Evolutionary conservation across 2,888 invertebrate genomes (phyloP), one percentile per base, ranked within the genome.

Genomic region (Hypomecis atomaria): DNA sequence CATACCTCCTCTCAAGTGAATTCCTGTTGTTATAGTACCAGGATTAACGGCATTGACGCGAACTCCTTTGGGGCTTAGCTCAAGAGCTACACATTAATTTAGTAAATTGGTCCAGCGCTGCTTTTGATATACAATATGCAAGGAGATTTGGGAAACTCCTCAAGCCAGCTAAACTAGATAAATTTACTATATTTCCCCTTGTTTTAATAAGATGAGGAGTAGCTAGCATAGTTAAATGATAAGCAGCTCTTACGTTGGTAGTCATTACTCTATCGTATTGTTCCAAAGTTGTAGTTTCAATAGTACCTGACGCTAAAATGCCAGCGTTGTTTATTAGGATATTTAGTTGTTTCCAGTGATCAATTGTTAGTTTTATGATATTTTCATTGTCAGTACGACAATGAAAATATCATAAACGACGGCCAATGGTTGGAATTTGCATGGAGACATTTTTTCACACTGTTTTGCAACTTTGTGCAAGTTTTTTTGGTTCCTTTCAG

Each of bases 71-170:
- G 93, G 71, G 45, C 95, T 96, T 61, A 97, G 86, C 76, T 97
- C 98, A 44, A 99, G 86, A 4, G 98, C 97, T 6, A 95, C 93
- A 82, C 97, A 98, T 79, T n/a, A n/a, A n/a, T n/a, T 95, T 94
- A 0, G 98, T 99, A 72, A 99, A 95, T 80, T 98, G 98, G 88
- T 99, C 98, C 5, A 98, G 83, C 1, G 98, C 97, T 40, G 97
- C 94, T 90, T 99, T 99, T 8, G 97, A 97, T 90, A 98, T 95
- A 74, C 95, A 95, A 83, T 99, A 99, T 0, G 97, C 95, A 55
- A 98, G 83, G 5, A 97, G 94, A 44, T 95, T 95, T 0, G 97
- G 94, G 79, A 98, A 98, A 66, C 98, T 94, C 78, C 97, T 92
- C 8, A 96, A 82, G 6, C 98, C 98, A 79, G 95, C 95, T 0